Base-by-base conservation (phyloP, 2,888 invertebrate genomes). In the Flexamia atlantica region DNA sequence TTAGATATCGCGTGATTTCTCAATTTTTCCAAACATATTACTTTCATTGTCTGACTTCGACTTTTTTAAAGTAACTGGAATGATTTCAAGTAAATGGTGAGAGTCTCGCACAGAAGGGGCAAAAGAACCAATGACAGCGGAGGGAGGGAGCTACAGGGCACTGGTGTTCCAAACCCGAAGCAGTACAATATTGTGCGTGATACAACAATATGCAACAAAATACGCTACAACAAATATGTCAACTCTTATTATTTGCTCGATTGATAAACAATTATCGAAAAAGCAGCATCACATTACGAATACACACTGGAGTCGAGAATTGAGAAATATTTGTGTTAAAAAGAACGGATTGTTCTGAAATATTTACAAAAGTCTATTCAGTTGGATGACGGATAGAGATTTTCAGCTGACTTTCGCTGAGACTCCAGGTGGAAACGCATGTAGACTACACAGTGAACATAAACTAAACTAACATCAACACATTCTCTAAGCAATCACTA, bases 151-250 rank as follows among this genome's bases (percentile, higher is more conserved):
- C n/a, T 20, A 0, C 10, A 42, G 40, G 68, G 68, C 68, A 72
- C 72, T 72, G 72, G 72, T 72, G 72, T 72, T 72, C 72, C 68
- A 68, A 81, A 81, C 81, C 68, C 68, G 81, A 81, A 81, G 42
- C 81, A 28, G 81, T 81, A 81, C 64, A 42, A 64, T 64, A 81
- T 81, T 81, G 81, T 81, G 81, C 81, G 81, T 81, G 40, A 81
- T 81, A 68, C 68, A 81, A 81, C 68, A 81, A 81, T 81, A 40
- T 81, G 64, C 81, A 81, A 60, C 81, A 40, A 32, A 81, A 81
- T 20, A 72, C 23, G 30, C 72, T 72, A 64, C 32, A 81, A 81
- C 81, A 81, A 81, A 81, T 68, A 81, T 72, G 72, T 72, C 17
- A 72, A 72, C n/a, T 72, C 72, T n/a, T 72, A 72, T 72, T 72